phyloP scores from a whole-genome alignment of 2,113 vertebrate species.

The Dromaius novaehollandiae region DNA sequence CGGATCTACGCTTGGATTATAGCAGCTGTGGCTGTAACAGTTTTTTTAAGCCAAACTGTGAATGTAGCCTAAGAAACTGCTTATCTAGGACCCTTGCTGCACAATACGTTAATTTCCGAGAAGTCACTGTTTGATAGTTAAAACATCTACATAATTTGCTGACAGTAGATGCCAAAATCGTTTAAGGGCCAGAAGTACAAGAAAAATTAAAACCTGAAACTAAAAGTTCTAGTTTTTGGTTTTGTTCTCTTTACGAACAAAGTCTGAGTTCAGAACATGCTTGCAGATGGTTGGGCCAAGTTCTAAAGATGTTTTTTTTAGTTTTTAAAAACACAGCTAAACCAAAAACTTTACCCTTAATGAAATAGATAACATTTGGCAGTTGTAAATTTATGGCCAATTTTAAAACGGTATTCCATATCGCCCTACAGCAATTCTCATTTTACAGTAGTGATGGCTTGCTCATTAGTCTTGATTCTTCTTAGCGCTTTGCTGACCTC shows the following conservation, averaged over 20 bases:
- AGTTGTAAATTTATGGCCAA: neutral
- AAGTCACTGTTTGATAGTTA: neutral
- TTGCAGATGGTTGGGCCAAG: neutral
- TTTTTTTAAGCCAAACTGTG: neutral
- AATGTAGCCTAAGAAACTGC: neutral
- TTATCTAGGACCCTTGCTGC: neutral
- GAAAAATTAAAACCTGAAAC: neutral
- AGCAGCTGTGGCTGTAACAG: neutral
- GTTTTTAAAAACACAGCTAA: neutral
- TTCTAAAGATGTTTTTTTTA: neutral
- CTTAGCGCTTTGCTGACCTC: neutral
- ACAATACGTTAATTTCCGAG: neutral
- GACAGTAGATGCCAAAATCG: neutral
- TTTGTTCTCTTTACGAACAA: neutral
- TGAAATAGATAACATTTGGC: neutral
- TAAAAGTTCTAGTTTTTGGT: neutral
- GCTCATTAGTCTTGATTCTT: neutral
- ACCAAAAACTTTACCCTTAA: neutral
- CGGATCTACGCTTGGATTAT: neutral
- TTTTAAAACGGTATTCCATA: neutral
- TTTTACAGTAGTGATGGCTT: neutral
- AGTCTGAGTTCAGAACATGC: neutral
- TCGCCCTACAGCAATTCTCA: neutral
- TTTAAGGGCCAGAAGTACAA: neutral
- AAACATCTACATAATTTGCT: rapidly evolving